A percentile compares a stretch with the other conserved stretches of the same genome.
Evolutionary conservation across 2,888 invertebrate genomes (phyloP).

Genomic region (Hyles lineata): DNA sequence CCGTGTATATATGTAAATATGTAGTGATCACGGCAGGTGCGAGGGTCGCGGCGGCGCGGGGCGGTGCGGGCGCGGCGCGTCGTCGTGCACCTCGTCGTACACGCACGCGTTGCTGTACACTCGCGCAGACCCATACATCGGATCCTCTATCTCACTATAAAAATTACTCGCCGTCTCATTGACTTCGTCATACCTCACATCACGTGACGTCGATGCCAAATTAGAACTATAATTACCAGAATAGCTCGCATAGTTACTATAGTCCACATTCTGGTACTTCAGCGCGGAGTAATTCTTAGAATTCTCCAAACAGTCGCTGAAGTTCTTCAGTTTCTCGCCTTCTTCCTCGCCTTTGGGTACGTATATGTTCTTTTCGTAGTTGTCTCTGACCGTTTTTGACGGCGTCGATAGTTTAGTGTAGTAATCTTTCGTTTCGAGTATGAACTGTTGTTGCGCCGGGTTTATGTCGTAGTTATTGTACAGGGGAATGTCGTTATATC

Average conservation of each 20-base stretch:
- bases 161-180: slow-evolving; percentile 71
- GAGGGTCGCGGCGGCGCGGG: slow-evolving; percentile 86
- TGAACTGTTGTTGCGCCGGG: slow-evolving; percentile 67
- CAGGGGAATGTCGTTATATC: slow-evolving; percentile 66
- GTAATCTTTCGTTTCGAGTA: slow-evolving; percentile 76
- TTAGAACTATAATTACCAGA: slow-evolving; percentile 49
- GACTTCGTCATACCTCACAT: slow-evolving; percentile 68
- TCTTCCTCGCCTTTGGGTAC: slow-evolving; percentile 72
- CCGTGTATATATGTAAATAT: slow-evolving; percentile 26
- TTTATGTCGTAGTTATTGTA: slow-evolving; percentile 71
- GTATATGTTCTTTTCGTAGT: slow-evolving; percentile 79
- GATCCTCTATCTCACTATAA: slow-evolving; percentile 73
- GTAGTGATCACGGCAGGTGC: slow-evolving; percentile 57
- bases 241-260: slow-evolving; percentile 54
- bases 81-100: slow-evolving; percentile 78
- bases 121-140: slow-evolving; percentile 49
- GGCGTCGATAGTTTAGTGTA: slow-evolving; percentile 75
- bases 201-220: slow-evolving; percentile 54
- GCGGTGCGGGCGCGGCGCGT: slow-evolving; percentile 82
- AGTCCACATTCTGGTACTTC: slow-evolving; percentile 74
- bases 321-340: slow-evolving; percentile 69
- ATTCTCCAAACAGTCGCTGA: slow-evolving; percentile 72
- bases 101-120: slow-evolving; percentile 59
- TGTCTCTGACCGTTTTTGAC: slow-evolving; percentile 52
- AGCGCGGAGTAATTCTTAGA: slow-evolving; percentile 77